A percentile compares a stretch with the other conserved stretches of the same genome.
Conservation (phyloP, 2,888 invertebrate species). For the Callimorpha dominula region DNA sequence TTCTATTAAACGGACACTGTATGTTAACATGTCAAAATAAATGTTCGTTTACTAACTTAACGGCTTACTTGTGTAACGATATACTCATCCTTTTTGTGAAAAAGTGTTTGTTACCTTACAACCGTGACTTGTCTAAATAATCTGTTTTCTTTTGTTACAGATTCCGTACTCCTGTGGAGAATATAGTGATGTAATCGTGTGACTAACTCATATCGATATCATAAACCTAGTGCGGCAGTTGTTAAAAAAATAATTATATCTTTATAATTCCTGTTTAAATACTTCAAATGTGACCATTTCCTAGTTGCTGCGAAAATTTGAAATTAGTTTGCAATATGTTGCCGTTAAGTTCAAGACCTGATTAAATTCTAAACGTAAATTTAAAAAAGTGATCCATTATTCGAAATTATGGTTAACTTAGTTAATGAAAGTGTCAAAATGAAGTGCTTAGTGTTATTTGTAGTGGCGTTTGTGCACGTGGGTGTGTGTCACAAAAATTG, state of each 20-base stretch:
- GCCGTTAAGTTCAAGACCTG: conserved; percentile 15
- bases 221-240: not conserved
- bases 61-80: not conserved
- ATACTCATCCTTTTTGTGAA: not conserved
- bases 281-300: not conserved
- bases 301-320: not conserved
- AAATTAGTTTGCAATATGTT: conserved; percentile 20
- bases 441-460: conserved; percentile 61
- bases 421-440: conserved; percentile 51
- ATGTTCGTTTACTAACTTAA: not conserved
- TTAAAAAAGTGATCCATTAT: not conserved
- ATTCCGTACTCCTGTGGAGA: conserved; percentile 29
- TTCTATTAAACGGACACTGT: not conserved
- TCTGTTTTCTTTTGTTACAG: conserved; percentile 53
- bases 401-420: conserved; percentile 1
- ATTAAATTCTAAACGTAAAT: conserved; percentile 5
- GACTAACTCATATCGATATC: not conserved
- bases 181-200: conserved; percentile 23
- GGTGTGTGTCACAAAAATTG: conserved; percentile 69
- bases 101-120: not conserved
- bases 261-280: not conserved
- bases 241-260: not conserved
- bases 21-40: not conserved
- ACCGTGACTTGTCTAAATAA: conserved; percentile 17
- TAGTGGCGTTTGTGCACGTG: conserved; percentile 57